Conservation (phyloP, 2,113 vertebrate genomes). For the Cairina moschata region DNA sequence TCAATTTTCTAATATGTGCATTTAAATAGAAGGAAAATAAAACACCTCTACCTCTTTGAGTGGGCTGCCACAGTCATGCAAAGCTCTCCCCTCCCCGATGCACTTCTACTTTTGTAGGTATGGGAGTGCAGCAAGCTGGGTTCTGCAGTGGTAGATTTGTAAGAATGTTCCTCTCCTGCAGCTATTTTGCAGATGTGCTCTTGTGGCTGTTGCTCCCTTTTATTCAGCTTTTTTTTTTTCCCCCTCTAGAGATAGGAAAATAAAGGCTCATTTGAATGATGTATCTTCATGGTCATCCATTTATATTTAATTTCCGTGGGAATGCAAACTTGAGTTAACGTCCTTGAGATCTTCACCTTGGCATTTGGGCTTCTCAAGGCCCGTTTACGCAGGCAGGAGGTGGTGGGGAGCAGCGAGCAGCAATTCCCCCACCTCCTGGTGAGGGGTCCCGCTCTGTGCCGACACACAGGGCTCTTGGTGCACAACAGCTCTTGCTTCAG, state of each 20-base stretch:
- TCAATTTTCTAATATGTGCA: not conserved
- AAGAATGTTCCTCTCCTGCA: not conserved
- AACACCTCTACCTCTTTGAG: not conserved
- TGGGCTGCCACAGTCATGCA: not conserved
- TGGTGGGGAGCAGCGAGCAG: not conserved
- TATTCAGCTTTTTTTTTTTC: not conserved
- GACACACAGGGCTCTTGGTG: fast-evolving
- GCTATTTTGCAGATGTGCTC: not conserved
- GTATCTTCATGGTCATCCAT: not conserved
- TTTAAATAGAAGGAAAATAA: not conserved
- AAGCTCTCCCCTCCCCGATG: not conserved
- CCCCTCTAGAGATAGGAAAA: not conserved
- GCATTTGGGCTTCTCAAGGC: not conserved
- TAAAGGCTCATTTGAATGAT: not conserved
- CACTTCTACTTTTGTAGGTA: not conserved
- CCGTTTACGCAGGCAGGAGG: not conserved
- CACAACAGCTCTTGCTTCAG: not conserved
- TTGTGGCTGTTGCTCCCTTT: not conserved
- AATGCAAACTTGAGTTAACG: not conserved
- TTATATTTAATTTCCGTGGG: not conserved
- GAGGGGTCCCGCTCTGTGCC: not conserved
- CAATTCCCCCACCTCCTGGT: not conserved
- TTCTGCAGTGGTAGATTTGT: not conserved
- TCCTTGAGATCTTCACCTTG: slow-evolving; percentile 1
- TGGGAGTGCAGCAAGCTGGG: not conserved